Evolutionary conservation across 2,888 invertebrate species (phyloP).

Genomic region (Theristus sp.): DNA sequence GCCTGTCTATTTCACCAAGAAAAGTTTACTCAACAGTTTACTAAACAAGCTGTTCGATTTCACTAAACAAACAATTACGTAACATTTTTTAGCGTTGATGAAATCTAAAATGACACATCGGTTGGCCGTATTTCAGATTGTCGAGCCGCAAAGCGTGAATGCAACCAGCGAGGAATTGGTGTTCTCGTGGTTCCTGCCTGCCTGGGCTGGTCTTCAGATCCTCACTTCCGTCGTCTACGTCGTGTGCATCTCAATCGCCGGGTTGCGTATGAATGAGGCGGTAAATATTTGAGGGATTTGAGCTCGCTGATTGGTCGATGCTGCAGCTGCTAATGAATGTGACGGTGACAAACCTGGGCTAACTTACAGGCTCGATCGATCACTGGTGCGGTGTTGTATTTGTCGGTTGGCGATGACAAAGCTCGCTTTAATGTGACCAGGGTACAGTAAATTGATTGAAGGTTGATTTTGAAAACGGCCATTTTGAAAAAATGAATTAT

Average conservation of each 20-base stretch:
- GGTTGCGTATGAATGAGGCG: background rate
- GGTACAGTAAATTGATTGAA: too few relatives aligned
- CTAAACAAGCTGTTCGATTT: too few relatives aligned
- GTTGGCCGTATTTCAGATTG: too few relatives aligned
- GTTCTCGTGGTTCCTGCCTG: background rate
- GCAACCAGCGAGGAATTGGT: too few relatives aligned
- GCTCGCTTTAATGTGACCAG: background rate
- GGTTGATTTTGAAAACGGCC: background rate
- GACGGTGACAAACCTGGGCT: background rate
- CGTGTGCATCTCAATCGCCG: background rate
- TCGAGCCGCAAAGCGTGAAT: too few relatives aligned
- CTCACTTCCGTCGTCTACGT: background rate
- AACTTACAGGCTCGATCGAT: background rate
- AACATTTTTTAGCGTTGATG: too few relatives aligned
- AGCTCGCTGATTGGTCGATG: background rate
- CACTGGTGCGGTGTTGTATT: background rate
- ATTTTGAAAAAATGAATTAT: background rate
- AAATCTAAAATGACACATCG: too few relatives aligned
- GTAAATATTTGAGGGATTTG: background rate
- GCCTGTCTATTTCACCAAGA: too few relatives aligned
- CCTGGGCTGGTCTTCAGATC: background rate
- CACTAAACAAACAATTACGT: too few relatives aligned
- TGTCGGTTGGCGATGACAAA: background rate
- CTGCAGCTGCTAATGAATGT: too few relatives aligned
- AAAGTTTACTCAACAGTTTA: too few relatives aligned